Evolutionary conservation across 2,113 vertebrate species (phyloP).

Genomic region (Ptychochromis oligacanthus): DNA sequence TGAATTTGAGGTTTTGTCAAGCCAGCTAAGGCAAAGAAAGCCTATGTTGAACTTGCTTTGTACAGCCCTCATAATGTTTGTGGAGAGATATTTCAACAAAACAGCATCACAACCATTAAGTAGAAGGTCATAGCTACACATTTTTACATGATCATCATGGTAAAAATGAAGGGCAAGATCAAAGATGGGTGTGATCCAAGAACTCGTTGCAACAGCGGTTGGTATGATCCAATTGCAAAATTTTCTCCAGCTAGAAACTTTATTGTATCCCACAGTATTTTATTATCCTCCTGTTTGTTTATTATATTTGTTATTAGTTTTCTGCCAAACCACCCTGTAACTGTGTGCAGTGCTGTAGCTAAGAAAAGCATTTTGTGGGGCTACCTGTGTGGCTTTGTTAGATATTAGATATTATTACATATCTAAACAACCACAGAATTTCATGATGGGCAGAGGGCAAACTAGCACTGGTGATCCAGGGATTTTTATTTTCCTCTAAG

Average conservation of each 20-base stretch:
- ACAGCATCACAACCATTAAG: neutral
- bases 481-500: neutral
- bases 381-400: neutral
- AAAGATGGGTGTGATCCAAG: accelerated
- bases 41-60: neutral
- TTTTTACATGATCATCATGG: neutral
- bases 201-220: neutral
- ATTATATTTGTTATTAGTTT: neutral
- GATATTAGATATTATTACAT: neutral
- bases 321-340: neutral
- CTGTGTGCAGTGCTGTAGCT: neutral
- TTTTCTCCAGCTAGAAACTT: neutral
- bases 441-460: neutral
- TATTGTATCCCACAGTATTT: too few relatives aligned
- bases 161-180: neutral
- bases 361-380: neutral
- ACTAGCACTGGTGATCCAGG: neutral
- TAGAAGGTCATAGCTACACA: neutral
- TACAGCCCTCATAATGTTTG: neutral
- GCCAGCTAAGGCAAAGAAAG: too few relatives aligned
- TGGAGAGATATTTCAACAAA: conserved; percentile 1
- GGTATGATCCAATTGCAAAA: accelerated
- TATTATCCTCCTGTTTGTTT: too few relatives aligned
- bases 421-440: neutral
- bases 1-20: too few relatives aligned